Conservation (phyloP, 2,113 vertebrate genomes). For the Oryctolagus cuniculus region DNA sequence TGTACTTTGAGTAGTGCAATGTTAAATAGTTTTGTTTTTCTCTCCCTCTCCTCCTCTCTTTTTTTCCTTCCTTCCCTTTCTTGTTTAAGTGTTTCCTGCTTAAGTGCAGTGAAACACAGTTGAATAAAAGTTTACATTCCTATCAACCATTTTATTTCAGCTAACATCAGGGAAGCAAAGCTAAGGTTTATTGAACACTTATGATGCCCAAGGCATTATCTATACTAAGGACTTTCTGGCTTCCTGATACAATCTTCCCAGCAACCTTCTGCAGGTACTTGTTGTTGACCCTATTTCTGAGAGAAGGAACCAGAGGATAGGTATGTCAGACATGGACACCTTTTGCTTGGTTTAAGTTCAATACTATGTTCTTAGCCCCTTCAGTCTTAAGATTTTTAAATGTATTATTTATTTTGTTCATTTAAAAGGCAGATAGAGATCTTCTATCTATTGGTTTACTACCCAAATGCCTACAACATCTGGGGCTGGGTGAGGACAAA, state of each 20-base stretch:
- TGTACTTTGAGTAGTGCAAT: background rate
- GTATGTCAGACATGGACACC: background rate
- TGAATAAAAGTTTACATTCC: background rate
- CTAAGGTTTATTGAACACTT: constrained; percentile 37
- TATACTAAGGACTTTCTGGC: background rate
- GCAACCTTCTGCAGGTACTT: background rate
- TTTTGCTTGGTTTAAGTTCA: background rate
- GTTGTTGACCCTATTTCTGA: background rate
- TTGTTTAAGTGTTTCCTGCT: background rate
- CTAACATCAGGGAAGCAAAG: background rate
- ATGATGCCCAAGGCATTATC: background rate
- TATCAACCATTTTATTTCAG: background rate
- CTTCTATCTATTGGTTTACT: no score
- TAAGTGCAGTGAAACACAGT: background rate
- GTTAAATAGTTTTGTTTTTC: background rate
- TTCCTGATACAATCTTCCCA: background rate
- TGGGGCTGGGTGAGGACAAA: no score
- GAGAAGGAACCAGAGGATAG: background rate
- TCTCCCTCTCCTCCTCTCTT: background rate
- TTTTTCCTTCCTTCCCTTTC: background rate
- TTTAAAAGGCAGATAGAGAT: no score
- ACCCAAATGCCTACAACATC: no score
- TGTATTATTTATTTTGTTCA: no score
- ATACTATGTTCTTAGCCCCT: background rate
- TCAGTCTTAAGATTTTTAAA: background rate